Percentiles rank a stretch among this genome's conserved stretches.
These are phyloP conservation scores for Psix sp. DNA, from an alignment of 1,140 invertebrate species.

Conservation along the genomic window DNA sequence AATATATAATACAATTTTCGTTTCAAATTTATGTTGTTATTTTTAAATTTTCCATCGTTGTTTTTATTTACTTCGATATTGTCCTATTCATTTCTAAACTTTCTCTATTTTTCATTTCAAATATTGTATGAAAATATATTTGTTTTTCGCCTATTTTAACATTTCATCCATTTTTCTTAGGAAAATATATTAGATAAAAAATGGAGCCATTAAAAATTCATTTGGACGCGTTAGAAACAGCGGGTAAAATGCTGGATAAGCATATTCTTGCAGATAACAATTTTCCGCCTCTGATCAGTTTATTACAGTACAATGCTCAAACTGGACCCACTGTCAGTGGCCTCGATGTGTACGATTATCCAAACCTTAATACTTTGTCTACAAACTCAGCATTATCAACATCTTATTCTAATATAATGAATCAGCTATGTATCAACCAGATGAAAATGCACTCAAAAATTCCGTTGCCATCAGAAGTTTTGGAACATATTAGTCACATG, in stretches of 20 bases:
- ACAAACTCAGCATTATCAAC: slow-evolving; percentile 77
- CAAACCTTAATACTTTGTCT: slow-evolving; percentile 82
- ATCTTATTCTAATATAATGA: slow-evolving; percentile 44
- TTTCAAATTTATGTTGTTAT: too few species aligned
- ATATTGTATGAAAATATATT: too few species aligned
- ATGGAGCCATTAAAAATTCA: slow-evolving; percentile 79
- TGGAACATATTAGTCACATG: slow-evolving; percentile 95
- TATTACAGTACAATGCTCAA: slow-evolving; percentile 76
- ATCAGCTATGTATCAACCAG: slow-evolving; percentile 82
- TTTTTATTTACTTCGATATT: too few species aligned
- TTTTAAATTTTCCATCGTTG: too few species aligned
- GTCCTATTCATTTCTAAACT: too few species aligned
- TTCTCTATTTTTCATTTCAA: too few species aligned
- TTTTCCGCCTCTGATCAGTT: slow-evolving; percentile 82
- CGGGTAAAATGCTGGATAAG: slow-evolving; percentile 85
- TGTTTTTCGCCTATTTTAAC: too few species aligned
- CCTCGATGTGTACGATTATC: slow-evolving; percentile 93
- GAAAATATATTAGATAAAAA: slow-evolving; percentile 18
- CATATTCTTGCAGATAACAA: slow-evolving; percentile 83
- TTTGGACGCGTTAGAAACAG: slow-evolving; percentile 82
- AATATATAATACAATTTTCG: too few species aligned
- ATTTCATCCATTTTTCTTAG: not conserved
- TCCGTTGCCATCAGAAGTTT: slow-evolving; percentile 92
- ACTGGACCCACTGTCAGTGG: slow-evolving; percentile 88
- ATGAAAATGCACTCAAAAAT: slow-evolving; percentile 89